Evolutionary conservation across 2,797 vertebrate species (phyloP).

Genomic region (Brachyrhaphis roseni): DNA sequence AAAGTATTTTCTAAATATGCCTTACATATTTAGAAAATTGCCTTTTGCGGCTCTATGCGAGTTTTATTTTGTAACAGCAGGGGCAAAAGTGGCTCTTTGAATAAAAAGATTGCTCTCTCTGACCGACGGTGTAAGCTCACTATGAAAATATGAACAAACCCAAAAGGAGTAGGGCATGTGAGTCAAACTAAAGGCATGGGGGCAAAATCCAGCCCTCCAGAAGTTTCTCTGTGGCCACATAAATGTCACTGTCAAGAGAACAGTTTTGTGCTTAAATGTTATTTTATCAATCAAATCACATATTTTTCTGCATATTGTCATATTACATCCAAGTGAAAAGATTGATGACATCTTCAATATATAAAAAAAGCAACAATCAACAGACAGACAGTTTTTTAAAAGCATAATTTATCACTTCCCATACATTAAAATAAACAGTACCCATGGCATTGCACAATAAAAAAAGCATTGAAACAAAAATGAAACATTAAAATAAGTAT

Average conservation of each 20-base stretch:
- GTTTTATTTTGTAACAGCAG: not conserved
- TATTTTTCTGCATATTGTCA: too few species aligned
- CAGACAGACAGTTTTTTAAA: conserved; percentile 55
- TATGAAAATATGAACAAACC: too few species aligned
- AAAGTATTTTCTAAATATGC: not conserved
- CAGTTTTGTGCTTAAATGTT: too few species aligned
- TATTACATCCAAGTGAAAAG: too few species aligned
- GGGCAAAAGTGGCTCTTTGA: not conserved
- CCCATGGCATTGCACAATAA: conserved; percentile 81
- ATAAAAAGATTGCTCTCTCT: not conserved
- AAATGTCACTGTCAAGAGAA: too few species aligned
- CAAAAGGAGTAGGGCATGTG: too few species aligned
- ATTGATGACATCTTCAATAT: not conserved
- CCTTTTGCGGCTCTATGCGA: not conserved
- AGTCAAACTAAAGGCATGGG: too few species aligned
- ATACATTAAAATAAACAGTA: conserved; percentile 71
- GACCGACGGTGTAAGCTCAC: too few species aligned
- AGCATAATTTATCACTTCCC: conserved; percentile 70
- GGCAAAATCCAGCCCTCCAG: too few species aligned
- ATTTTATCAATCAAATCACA: too few species aligned
- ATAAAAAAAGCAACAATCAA: conserved; percentile 21
- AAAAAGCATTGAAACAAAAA: conserved; percentile 79
- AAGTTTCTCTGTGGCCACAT: too few species aligned
- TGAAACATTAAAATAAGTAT: conserved; percentile 81
- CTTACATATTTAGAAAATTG: not conserved